Percentiles rank a stretch among this genome's conserved stretches.
Evolutionary conservation across 1,140 invertebrate species (phyloP).

Genomic region (Sarcophaga peregrina): DNA sequence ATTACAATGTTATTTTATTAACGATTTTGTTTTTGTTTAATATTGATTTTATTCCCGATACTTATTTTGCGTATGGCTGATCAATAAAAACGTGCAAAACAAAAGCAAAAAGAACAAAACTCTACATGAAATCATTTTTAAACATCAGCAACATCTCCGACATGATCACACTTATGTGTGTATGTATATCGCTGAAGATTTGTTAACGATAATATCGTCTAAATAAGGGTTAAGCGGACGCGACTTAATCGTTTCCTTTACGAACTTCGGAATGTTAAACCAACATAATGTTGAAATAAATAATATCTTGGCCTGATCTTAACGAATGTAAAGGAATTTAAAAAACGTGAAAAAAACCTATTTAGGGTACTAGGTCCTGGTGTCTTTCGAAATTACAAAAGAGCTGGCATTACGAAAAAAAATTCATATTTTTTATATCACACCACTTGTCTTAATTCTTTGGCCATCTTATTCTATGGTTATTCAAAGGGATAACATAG

Average conservation of each 20-base stretch:
- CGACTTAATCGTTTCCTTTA: not conserved
- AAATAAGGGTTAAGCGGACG: no score
- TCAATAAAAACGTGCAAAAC: slow-evolving; percentile 13
- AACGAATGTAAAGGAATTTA: no score
- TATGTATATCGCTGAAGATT: no score
- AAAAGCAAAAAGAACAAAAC: not conserved
- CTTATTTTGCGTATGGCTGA: slow-evolving; percentile 1
- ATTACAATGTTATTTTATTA: not conserved
- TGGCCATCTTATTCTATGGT: no score
- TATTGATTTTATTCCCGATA: slow-evolving; percentile 21
- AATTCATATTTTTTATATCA: no score
- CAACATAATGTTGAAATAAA: not conserved
- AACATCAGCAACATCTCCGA: slow-evolving; percentile 22
- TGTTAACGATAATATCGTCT: no score
- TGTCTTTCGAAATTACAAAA: no score
- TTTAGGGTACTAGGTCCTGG: no score
- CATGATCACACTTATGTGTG: slow-evolving; percentile 8
- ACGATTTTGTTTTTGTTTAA: not conserved
- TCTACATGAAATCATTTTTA: slow-evolving; percentile 9
- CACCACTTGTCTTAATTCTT: no score
- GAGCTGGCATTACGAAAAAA: no score
- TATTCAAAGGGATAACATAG: no score
- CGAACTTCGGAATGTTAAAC: not conserved
- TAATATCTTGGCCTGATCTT: not conserved
- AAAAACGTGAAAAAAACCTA: no score